Evolutionary conservation across 2,113 vertebrate species (phyloP), one percentile per base, ranked within the genome.

Genomic region (Cryptomyrus ogoouensis): DNA sequence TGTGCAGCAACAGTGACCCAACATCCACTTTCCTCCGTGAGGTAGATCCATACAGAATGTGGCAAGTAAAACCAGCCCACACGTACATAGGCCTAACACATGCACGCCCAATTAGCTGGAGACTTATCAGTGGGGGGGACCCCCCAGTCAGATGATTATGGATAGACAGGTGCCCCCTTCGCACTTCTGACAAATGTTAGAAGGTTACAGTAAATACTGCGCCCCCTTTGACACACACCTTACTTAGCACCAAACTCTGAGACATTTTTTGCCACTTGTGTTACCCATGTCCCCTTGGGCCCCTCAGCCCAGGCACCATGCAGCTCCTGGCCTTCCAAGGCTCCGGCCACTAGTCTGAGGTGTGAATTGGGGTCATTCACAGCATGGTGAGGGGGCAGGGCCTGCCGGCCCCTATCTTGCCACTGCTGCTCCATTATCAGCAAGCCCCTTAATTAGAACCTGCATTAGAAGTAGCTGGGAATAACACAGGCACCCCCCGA

Each of bases 331-430:
- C 91, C 93, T 96, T 95, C 92, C 92, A 94, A 92, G 93, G 92
- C 89, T 90, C 90, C 93, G 94, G 62, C 62, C 62, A 13, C n/a
- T 91, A 90, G 91, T 93, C 31, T 8, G 92, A 95, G 94, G 92
- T 92, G 90, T 83, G 90, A 93, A 91, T 80, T 50, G 27, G 90
- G 90, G 52, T 92, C 93, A 88, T 96, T 96, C 93, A 95, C 95
- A 95, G 94, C 93, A 95, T 86, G 77, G 66, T 93, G 92, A 93
- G 89, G 77, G 91, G 93, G 94, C 42, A 50, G 62, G 24, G 13
- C 12, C 77, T 47, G 42, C 56, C 19, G 77, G 19, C 66, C 27
- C 46, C 13, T 5, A 31, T 27, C n/a, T 70, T 7, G 15, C 58
- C 44, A 83, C 83, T 12, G 84, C 42, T 12, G 42, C 80, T 91